phyloP scores from a whole-genome alignment of 2,113 vertebrate genomes.

The Martes martes region DNA sequence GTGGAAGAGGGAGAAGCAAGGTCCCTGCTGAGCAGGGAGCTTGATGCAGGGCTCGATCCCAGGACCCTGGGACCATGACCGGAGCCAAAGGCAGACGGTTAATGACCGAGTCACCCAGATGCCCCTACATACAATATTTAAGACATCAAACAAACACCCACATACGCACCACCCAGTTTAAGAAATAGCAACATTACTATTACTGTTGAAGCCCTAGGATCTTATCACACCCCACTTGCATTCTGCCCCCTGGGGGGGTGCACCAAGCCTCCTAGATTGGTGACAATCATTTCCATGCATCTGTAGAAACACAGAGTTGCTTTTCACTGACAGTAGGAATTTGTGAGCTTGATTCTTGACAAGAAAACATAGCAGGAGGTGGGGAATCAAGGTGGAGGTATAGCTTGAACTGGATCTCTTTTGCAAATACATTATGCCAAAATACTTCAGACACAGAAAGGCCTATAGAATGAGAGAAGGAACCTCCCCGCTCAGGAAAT shows the following conservation, averaged over 20 bases:
- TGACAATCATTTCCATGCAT: not conserved
- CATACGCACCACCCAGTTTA: not conserved
- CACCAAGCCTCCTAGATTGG: not conserved
- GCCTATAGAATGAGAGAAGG: not conserved
- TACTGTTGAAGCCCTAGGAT: not conserved
- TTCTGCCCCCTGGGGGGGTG: not conserved
- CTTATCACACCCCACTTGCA: no score
- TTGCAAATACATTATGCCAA: conserved; percentile 5
- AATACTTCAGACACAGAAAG: conserved; percentile 24
- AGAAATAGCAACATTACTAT: not conserved
- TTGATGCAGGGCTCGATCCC: no score
- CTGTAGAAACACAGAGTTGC: not conserved
- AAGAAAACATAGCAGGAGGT: not conserved
- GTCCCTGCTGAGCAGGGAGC: no score
- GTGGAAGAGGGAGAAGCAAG: no score
- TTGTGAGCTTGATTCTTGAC: not conserved
- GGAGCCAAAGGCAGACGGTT: no score
- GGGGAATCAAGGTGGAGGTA: not conserved
- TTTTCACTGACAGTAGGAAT: not conserved
- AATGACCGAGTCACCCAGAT: no score
- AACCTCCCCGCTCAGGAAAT: not conserved
- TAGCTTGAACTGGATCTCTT: not conserved
- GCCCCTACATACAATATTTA: not conserved
- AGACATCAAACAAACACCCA: not conserved
- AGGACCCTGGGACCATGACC: no score